phyloP scores from a whole-genome alignment of 2,113 vertebrate genomes.

The Alaudala cheleensis region DNA sequence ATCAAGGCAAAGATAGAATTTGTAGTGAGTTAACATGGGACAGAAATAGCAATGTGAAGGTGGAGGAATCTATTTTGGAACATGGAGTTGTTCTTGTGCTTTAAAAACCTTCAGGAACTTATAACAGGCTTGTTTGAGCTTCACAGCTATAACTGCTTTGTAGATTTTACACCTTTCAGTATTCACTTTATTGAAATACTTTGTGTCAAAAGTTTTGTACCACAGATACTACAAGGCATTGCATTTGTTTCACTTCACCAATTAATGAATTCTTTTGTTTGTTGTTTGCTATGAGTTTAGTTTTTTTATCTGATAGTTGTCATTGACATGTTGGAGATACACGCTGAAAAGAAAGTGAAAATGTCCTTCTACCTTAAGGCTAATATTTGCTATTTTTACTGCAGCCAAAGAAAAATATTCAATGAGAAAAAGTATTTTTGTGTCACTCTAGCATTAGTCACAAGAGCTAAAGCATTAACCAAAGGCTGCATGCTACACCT shows the following conservation, averaged over 20 bases:
- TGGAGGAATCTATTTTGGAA: not conserved
- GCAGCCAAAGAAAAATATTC: not conserved
- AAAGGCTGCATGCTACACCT: not conserved
- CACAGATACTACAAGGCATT: not conserved
- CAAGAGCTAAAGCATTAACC: not conserved
- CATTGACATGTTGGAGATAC: not conserved
- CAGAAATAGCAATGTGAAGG: slow-evolving; percentile 14
- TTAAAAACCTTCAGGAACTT: not conserved
- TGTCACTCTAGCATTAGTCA: not conserved
- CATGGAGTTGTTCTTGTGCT: not conserved
- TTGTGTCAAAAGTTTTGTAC: not conserved
- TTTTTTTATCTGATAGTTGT: not conserved
- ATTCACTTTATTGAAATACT: not conserved
- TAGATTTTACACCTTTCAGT: not conserved
- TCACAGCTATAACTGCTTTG: not conserved
- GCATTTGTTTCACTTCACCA: not conserved
- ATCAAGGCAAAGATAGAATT: slow-evolving; percentile 5
- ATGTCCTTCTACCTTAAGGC: not conserved
- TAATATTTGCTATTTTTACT: not conserved
- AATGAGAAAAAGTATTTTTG: not conserved
- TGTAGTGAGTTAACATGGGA: not conserved
- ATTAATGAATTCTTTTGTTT: not conserved
- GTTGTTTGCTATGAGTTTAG: not conserved
- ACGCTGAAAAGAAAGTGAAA: not conserved
- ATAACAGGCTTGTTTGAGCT: not conserved